Base-by-base conservation (phyloP, 2,113 vertebrate species). In the Microtus oregoni region DNA sequence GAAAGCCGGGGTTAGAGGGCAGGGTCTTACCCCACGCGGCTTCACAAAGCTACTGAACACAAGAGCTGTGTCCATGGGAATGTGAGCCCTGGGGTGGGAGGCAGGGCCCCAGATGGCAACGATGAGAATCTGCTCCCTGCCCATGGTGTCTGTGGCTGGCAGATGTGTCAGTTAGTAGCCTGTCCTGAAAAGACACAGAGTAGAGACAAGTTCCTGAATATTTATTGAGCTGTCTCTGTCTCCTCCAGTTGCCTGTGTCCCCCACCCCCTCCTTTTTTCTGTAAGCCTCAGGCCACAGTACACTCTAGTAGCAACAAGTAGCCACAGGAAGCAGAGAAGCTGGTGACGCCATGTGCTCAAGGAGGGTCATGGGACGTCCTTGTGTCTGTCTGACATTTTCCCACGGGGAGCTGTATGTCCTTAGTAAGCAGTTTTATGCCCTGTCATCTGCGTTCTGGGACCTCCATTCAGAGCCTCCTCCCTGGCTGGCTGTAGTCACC, bases 401-500 rank as follows among this genome's bases (percentile, higher is more conserved):
- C 98, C 97, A 30, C 90, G 95, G 98, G 98, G 98, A 98, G 98
- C 73, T 93, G 97, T 93, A 97, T 30, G 97, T 97, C 96, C 96
- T 92, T 94, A 92, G 96, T 30, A 94, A 98, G 98, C 98, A 98
- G 98, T 98, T 98, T 97, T 97, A 97, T 96, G 96, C 98, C 98
- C 73, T 17, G 82, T 95, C 95, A 28, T 85, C n/a, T 9, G 97
- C 47, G 75, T 77, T 38, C 96, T 19, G 85, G 41, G 30, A 79
- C 95, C 95, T 97, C 93, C 83, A 3, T 76, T 30, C 75, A 70
- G 88, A 97, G 91, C 73, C 73, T 97, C 75, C 38, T 67, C 88
- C 77, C 95, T 89, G 94, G 94, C 79, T 67, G 30, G 7, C 15
- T 41, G 3, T 70, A 68, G 44, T 38, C 20, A 1, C 32, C 0